phyloP scores from a whole-genome alignment of 2,797 vertebrate genomes.

The Phataginus tetradactyla region DNA sequence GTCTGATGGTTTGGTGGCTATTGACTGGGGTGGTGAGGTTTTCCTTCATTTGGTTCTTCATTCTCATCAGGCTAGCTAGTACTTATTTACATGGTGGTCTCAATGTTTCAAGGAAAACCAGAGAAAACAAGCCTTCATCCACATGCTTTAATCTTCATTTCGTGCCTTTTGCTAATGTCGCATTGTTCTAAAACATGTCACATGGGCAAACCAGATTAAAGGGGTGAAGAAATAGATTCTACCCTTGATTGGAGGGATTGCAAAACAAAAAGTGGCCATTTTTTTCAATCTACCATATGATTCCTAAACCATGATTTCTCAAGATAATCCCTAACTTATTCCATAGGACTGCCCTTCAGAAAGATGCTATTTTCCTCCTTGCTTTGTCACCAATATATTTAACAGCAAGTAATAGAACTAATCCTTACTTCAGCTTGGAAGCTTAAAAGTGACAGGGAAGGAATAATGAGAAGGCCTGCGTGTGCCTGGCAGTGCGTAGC shows the following conservation, averaged over 20 bases:
- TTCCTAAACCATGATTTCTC: neutral
- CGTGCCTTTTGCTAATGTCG: neutral
- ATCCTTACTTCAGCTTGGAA: neutral
- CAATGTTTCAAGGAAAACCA: neutral
- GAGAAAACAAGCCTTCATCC: neutral
- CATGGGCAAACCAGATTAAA: neutral
- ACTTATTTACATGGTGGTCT: neutral
- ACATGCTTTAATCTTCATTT: neutral
- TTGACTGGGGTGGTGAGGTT: neutral
- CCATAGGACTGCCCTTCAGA: neutral
- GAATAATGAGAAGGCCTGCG: neutral
- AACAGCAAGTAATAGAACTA: constrained; percentile 28
- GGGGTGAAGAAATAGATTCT: neutral
- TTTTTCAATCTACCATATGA: neutral
- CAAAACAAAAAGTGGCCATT: neutral
- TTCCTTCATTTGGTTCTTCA: neutral
- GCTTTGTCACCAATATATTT: neutral
- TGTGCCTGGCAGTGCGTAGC: neutral
- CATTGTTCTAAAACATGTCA: neutral
- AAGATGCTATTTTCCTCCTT: neutral
- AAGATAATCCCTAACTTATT: neutral
- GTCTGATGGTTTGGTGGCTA: neutral
- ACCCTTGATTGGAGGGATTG: neutral
- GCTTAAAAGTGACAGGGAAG: neutral
- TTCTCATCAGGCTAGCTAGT: neutral